Evolutionary conservation across 2,888 invertebrate species (phyloP).

Genomic region (Pycnomerus fuliginosus): DNA sequence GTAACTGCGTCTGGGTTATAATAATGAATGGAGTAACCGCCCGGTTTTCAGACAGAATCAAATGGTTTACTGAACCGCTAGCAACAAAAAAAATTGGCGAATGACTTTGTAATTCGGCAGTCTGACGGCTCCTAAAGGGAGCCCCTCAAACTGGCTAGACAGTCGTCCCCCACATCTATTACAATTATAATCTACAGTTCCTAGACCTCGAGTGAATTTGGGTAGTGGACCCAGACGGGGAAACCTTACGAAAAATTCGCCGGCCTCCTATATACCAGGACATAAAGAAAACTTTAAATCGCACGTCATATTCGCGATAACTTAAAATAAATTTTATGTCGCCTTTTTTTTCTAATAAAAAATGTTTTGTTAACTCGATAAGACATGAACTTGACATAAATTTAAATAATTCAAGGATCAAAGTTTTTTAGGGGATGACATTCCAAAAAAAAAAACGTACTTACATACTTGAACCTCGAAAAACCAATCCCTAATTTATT

Average conservation of each 20-base stretch:
- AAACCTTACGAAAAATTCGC: constrained; percentile 1
- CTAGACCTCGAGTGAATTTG: constrained; percentile 41
- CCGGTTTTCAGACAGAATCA: constrained; percentile 35
- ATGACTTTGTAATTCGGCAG: constrained; percentile 44
- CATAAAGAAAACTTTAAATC: too few relatives aligned
- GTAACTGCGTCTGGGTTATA: constrained; percentile 19
- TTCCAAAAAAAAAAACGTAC: constrained; percentile 14
- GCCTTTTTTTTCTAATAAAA: constrained; percentile 17
- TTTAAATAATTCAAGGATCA: too few relatives aligned
- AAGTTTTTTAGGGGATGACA: background rate
- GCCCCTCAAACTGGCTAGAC: constrained; percentile 42
- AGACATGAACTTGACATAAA: constrained; percentile 25
- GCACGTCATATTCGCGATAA: too few relatives aligned
- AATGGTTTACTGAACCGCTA: constrained; percentile 41
- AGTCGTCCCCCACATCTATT: constrained; percentile 41
- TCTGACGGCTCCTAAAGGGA: constrained; percentile 43
- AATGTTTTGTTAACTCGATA: constrained; percentile 24
- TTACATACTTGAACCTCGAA: constrained; percentile 15
- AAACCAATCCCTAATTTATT: constrained; percentile 1
- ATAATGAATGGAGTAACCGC: constrained; percentile 23
- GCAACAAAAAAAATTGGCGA: constrained; percentile 46
- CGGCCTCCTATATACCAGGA: background rate
- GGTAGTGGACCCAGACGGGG: constrained; percentile 19
- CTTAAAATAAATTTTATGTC: constrained; percentile 22
- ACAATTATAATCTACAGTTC: constrained; percentile 46